Evolutionary conservation across 2,113 vertebrate genomes (phyloP), one percentile per base, ranked within the genome.

Genomic region (Agelaius tricolor): DNA sequence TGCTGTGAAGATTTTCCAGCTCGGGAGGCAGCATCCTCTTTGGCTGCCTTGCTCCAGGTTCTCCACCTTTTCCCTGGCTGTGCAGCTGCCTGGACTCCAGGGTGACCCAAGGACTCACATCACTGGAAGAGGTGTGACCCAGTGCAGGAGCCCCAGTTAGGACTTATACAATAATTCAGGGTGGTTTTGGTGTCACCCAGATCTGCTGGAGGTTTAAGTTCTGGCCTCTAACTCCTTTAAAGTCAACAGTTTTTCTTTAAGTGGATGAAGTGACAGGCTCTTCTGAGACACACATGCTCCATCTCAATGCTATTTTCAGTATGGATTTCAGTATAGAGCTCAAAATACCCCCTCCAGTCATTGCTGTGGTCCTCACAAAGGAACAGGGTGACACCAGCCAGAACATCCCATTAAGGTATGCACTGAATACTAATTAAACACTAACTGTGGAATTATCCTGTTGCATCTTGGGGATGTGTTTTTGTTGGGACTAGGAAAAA

Each of bases 281-380:
- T 96, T 93, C 80, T 3, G 8, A 94, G 47, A 96, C 46, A 88
- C 76, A 58, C 43, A 66, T 43, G 51, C 68, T 86, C 37, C n/a
- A 80, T 62, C 55, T 93, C 74, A 82, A 62, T 74, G 78, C 15
- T 87, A 85, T 94, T 95, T 96, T 87, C 82, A 94, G 52, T 17
- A 6, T 35, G 33, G 20, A 31, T 97, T 95, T 95, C 49, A 76
- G 61, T 17, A 28, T 27, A 63, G 75, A 93, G 57, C 54, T 89
- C 73, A 90, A 93, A 94, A 90, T n/a, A 52, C 26, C 27, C 52
- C 19, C 47, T 49, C 27, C 61, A 80, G 67, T 75, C 54, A 24
- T 13, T 31, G 55, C 37, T 82, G 76, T 35, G 41, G 63, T 88
- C 46, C 63, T 96, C 83, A 69, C 57, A 81, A 92, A 89, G 47